Evolutionary conservation across 2,888 invertebrate genomes (phyloP), one percentile per base, ranked within the genome.

Genomic region (Drosophila lutescens): DNA sequence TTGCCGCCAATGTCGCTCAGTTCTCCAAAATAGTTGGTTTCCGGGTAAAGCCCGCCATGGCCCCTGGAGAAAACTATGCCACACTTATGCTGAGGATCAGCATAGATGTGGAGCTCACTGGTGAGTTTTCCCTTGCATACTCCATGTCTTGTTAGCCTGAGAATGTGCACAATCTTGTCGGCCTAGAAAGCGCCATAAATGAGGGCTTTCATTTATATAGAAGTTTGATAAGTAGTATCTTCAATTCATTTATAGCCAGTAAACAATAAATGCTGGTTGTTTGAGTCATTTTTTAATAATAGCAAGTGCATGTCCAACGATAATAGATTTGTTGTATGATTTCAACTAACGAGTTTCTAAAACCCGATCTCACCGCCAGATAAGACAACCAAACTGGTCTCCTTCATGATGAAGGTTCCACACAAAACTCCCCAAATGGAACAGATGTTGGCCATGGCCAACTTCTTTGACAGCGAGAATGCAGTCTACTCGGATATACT

Each of bases 21-120:
- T 85, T 82, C 46, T 61, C 58, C 3, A 80, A 72, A 15, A 80
- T 91, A n/a, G 54, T 49, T 26, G 69, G 61, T 4, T 90, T 91
- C 51, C 51, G 63, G 2, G 73, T 76, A 0, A 62, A 49, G 4
- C 76, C 87, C 4, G 85, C 89, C 0, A 53, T 88, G 63, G 66
- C 43, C 0, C 58, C 81, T 7, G 91, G 88, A 1, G 91, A 91
- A 62, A 91, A 91, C 58, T 91, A 86, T 72, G 79, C 86, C 30
- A 88, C 91, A 0, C 47, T 88, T 0, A 83, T 91, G 76, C 58
- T 88, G 4, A 77, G 88, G 46, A 67, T 90, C 9, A 59, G 66
- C 57, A 77, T 91, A 9, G 85, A 79, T 9, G 72, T 81, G 1
- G 74, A 83, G 61, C 62, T 86, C 7, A 70, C 68, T 7, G 87